Conservation (phyloP, 2,888 invertebrate species). For the Sympetrum striolatum region DNA sequence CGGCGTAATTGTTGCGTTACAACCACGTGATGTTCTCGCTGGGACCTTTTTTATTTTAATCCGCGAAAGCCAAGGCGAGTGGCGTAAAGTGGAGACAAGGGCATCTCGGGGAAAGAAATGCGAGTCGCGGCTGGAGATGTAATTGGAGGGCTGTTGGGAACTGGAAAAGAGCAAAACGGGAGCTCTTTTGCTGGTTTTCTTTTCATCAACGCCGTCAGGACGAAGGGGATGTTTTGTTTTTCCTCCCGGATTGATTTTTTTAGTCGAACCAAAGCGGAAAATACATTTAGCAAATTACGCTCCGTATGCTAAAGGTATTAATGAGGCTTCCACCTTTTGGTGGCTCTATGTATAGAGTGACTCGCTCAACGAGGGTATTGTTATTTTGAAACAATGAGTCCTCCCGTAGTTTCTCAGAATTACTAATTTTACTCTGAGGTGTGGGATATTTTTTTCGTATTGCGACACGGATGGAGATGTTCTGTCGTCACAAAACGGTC, state of each 20-base stretch:
- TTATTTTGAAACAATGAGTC: too few species aligned
- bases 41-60: background rate
- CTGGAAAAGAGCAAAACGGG: background rate
- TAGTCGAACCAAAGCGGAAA: background rate
- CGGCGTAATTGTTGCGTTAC: constrained; percentile 20
- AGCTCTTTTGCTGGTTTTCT: background rate
- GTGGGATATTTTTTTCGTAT: too few species aligned
- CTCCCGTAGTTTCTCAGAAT: too few species aligned
- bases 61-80: background rate
- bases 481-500: too few species aligned
- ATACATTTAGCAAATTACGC: too few species aligned
- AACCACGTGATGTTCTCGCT: background rate
- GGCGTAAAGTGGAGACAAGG: background rate
- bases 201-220: background rate
- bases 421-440: too few species aligned
- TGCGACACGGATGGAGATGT: too few species aligned
- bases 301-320: too few species aligned
- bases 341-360: too few species aligned
- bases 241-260: background rate
- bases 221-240: background rate
- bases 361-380: too few species aligned
- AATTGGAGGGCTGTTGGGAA: background rate
- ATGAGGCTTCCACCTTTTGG: too few species aligned
- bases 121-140: background rate
- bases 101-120: background rate